Evolutionary conservation across 92 coral and sea anemone species (phyloP), one percentile per base, ranked within the genome.

Genomic region (Pocillopora meandrina): DNA sequence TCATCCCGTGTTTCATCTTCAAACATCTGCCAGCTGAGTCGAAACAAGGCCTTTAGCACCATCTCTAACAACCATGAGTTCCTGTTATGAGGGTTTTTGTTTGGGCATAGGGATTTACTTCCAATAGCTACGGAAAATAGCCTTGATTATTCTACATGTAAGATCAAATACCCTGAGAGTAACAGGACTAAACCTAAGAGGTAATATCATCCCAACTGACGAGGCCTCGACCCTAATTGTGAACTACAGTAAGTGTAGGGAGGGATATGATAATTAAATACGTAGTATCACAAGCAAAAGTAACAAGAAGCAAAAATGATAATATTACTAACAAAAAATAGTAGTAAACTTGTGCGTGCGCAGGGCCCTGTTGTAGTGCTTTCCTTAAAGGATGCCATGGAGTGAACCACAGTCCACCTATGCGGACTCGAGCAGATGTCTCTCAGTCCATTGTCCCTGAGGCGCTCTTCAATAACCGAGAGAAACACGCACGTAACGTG

Each of bases 341-440:
- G 68, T 18, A 64, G 23, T 64, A 20, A 65, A 1, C 71, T 72
- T 72, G 31, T 72, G 76, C 2, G 33, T 49, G 23, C 76, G 62
- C 12, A 55, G 63, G 11, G 77, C 90, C 68, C 91, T 60, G 79
- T 71, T 88, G 76, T 71, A 88, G 65, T 88, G 87, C 18, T 88
- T 83, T 58, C 88, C 91, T 60, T 83, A 66, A 8, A 83, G 55
- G 0, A 83, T 72, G 18, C 91, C 88, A 63, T 83, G 83, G 2
- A 88, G 70, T 47, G 91, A 69, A 10, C 91, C 91, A 83, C 84
- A 77, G 52, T 75, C 91, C 18, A 89, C 68, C 6, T 81, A 1
- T 21, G 71, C 63, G n/a, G 31, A 26, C 31, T 26, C 31, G 31
- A 26, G 31, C 31, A 26, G 31, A 26, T 0, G 31, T 89, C 92